Percentiles rank a stretch among this genome's conserved stretches.
Conservation (phyloP, 2,888 invertebrate genomes). For the Agonopterix alstromeriana region DNA sequence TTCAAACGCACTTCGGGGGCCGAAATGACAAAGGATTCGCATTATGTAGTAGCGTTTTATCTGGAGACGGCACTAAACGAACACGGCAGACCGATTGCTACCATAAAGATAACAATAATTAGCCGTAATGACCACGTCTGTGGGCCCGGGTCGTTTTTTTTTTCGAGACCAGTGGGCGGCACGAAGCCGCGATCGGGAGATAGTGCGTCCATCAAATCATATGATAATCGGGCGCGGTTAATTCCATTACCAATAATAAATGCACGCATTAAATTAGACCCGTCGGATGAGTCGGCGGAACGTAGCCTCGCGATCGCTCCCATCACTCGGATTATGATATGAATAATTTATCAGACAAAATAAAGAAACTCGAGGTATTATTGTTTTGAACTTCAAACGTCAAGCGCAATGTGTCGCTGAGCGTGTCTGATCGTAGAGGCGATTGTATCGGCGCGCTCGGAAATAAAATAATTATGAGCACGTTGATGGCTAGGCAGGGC, state of each 20-base stretch:
- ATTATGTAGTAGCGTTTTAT: conserved; percentile 55
- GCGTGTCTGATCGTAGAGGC: conserved; percentile 33
- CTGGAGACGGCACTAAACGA: conserved; percentile 46
- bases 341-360: conserved; percentile 72
- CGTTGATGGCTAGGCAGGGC: neutral
- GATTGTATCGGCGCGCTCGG: conserved; percentile 39
- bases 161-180: conserved; percentile 64
- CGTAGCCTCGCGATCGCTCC: conserved; percentile 52
- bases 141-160: conserved; percentile 42
- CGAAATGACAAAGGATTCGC: conserved; percentile 58
- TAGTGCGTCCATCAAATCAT: conserved; percentile 75
- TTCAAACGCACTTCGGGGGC: conserved; percentile 32
- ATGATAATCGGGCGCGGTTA: conserved; percentile 75
- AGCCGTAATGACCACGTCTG: conserved; percentile 66
- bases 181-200: conserved; percentile 55
- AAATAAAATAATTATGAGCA: conserved; percentile 32
- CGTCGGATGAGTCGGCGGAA: conserved; percentile 72
- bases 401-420: conserved; percentile 48
- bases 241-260: conserved; percentile 77
- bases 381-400: conserved; percentile 66
- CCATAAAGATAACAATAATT: conserved; percentile 75
- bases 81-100: conserved; percentile 64
- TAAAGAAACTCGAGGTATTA: conserved; percentile 47
- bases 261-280: conserved; percentile 75
- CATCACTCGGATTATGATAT: conserved; percentile 74